These are phyloP conservation scores for Epinephelus fuscoguttatus DNA, from an alignment of 2,113 vertebrate species.

Conservation along the genomic window DNA sequence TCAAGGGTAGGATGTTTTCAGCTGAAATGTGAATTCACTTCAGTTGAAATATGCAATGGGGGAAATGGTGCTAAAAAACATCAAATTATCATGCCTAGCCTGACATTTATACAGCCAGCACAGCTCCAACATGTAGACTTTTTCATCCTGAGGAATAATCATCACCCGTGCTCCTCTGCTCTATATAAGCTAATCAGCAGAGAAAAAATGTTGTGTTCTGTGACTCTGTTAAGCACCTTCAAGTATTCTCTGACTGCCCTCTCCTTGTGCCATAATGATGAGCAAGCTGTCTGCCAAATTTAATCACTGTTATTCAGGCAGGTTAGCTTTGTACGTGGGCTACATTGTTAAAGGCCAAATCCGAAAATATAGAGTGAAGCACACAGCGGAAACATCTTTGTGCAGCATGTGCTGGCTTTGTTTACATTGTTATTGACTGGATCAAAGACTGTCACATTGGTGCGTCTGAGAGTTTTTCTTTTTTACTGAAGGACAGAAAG, in stretches of 20 bases:
- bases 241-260: conserved; percentile 67
- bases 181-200: conserved; percentile 62
- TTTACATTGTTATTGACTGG: conserved; percentile 47
- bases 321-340: conserved; percentile 60
- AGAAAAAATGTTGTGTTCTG: conserved; percentile 56
- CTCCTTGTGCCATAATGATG: conserved; percentile 71
- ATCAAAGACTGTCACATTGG: conserved; percentile 22
- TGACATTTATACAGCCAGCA: conserved; percentile 25
- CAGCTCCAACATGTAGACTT: conserved; percentile 28
- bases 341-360: conserved; percentile 62
- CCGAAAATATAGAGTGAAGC: conserved; percentile 43
- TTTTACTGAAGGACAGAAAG: conserved; percentile 25
- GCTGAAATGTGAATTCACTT: not conserved
- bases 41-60: not conserved
- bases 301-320: conserved; percentile 71
- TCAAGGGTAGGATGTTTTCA: conserved; percentile 22
- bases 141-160: conserved; percentile 46
- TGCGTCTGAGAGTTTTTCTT: not conserved
- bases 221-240: conserved; percentile 61
- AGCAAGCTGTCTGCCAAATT: conserved; percentile 62
- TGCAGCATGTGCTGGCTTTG: conserved; percentile 12
- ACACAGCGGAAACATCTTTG: conserved; percentile 1
- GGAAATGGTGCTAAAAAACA: conserved; percentile 21
- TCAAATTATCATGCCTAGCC: conserved; percentile 28
- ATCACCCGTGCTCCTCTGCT: conserved; percentile 26